These are phyloP conservation scores for Telmatochromis sp. DNA, from an alignment of 2,113 vertebrate species.

Conservation along the genomic window DNA sequence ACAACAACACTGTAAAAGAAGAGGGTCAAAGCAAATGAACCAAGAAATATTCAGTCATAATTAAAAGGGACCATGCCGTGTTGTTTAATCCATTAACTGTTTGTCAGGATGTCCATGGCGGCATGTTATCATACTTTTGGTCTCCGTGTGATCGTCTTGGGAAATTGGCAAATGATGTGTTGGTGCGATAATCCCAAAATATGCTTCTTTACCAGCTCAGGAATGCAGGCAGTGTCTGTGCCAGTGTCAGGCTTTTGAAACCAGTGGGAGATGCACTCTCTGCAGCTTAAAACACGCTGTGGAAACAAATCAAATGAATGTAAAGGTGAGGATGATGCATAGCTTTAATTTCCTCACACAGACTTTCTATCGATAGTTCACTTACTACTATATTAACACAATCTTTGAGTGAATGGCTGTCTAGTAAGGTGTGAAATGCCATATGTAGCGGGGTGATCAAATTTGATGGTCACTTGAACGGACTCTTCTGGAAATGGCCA, in stretches of 20 bases:
- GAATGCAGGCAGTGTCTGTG: constrained; percentile 18
- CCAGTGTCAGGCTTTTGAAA: neutral
- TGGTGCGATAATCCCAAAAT: constrained; percentile 17
- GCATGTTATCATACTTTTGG: neutral
- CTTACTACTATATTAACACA: neutral
- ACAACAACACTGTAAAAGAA: neutral
- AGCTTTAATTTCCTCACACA: constrained; percentile 10
- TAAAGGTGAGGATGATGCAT: neutral
- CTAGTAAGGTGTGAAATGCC: constrained; percentile 23
- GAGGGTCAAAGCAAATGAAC: neutral
- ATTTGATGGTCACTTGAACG: constrained; percentile 12
- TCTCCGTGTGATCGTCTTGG: neutral
- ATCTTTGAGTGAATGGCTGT: neutral
- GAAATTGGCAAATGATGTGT: neutral
- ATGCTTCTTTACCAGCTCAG: constrained; percentile 5
- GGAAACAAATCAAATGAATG: neutral
- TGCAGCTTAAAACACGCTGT: neutral
- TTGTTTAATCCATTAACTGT: neutral
- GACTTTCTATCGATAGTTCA: constrained; percentile 6
- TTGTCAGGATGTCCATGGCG: neutral
- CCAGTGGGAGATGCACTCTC: neutral
- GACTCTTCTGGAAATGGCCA: constrained; percentile 30
- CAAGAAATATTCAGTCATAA: neutral
- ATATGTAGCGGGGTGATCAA: neutral
- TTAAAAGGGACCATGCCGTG: neutral